Evolutionary conservation across 2,113 vertebrate genomes (phyloP), one percentile per base, ranked within the genome.

Genomic region (Carassius gibelio): DNA sequence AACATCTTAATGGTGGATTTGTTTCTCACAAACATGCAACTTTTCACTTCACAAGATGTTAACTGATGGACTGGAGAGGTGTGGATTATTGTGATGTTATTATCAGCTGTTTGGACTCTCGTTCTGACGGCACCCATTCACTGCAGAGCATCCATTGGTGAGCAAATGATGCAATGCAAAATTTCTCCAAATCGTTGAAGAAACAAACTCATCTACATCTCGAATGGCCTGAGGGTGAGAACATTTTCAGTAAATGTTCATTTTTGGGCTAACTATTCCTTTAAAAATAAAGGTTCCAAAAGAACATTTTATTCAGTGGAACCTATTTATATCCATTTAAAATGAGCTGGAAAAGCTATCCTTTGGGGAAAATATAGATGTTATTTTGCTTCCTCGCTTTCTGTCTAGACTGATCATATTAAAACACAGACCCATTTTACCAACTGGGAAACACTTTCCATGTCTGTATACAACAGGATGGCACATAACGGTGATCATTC

Each of bases 401-500:
- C 66, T 66, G 23, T 15, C 15, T 26, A 45, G 10, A 34, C 23
- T 23, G 59, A 48, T 30, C 23, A n/a, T 45, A 72, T 72, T 71
- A 66, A 74, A 68, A 69, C 42, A 42, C 38, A 74, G 19, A 57
- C 21, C 74, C 81, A 61, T 77, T 74, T 34, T 11, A 45, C 42
- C 55, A 82, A 74, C 79, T 66, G 75, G 81, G 38, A 82, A 86
- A 34, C 66, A 26, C 55, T 38, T 23, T 50, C 23, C 17, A 48
- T 62, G 81, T 75, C 81, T 85, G 48, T 45, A 55, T 69, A 85
- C 45, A 75, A 81, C 68, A 75, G 59, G 62, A 75, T 19, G 75
- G 75, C 36, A 88, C 79, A 74, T 55, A 85, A 84, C 89, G 82
- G 79, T 69, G 87, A 89, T 89, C 87, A 13, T 86, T 88, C 87